These are phyloP conservation scores for Theonella swinhoei DNA, from an alignment of 37 sponge, comb jelly and placozoan genomes.

Conservation along the genomic window DNA sequence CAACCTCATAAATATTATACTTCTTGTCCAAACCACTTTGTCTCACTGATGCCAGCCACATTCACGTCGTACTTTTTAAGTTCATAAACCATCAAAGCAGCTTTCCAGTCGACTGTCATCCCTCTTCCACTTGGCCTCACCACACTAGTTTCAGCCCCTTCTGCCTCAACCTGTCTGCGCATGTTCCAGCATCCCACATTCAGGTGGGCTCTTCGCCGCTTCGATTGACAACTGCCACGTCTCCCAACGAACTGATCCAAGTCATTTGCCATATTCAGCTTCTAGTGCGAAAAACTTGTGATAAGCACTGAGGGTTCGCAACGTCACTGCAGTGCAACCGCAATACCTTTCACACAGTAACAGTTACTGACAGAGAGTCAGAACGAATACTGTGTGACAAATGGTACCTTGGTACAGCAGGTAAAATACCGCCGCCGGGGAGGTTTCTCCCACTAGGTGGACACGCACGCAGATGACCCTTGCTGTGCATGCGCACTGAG, in stretches of 20 bases:
- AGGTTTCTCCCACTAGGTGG: too few relatives aligned
- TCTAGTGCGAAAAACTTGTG: background rate
- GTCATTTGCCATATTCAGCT: background rate
- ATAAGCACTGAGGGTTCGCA: conserved; percentile 24
- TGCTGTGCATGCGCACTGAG: too few relatives aligned
- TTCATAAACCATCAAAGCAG: conserved; percentile 32
- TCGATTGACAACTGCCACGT: background rate
- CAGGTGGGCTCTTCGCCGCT: background rate
- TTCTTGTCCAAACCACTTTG: conserved; percentile 50
- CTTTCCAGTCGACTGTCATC: conserved; percentile 27
- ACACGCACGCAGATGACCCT: too few relatives aligned
- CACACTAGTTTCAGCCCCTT: conserved; percentile 15
- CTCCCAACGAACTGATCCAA: background rate
- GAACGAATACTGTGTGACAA: conserved; percentile 24
- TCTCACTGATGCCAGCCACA: conserved; percentile 45
- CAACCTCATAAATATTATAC: conserved; percentile 43
- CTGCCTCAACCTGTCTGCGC: conserved; percentile 7
- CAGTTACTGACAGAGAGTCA: conserved; percentile 27
- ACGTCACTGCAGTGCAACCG: conserved; percentile 25
- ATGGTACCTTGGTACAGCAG: background rate
- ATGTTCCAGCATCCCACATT: conserved; percentile 11
- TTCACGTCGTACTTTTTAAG: conserved; percentile 23
- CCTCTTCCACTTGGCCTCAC: background rate
- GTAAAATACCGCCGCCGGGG: too few relatives aligned
- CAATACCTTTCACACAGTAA: conserved; percentile 4